phyloP scores from a whole-genome alignment of 2,113 vertebrate genomes.

The Tychaedon coryphoeus region DNA sequence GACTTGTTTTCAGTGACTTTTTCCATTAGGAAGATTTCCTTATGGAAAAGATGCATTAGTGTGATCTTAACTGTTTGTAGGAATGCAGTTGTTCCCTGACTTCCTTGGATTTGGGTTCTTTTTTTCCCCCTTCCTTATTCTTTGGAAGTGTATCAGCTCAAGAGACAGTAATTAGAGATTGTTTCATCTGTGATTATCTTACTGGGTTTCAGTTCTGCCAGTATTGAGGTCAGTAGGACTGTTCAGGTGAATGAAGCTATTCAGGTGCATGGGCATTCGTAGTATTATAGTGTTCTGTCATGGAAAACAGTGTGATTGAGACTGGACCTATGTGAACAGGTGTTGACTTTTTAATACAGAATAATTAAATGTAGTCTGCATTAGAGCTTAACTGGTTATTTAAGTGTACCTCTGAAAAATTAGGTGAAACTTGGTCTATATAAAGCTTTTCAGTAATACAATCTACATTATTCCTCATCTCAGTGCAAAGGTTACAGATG shows the following conservation, averaged over 20 bases:
- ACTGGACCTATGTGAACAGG: background rate
- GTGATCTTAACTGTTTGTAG: background rate
- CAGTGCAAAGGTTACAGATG: background rate
- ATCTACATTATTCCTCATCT: background rate
- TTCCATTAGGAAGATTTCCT: background rate
- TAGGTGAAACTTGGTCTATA: background rate
- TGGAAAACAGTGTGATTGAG: background rate
- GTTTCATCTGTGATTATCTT: background rate
- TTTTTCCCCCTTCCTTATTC: background rate
- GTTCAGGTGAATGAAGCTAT: background rate
- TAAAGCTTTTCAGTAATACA: background rate
- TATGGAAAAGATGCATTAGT: background rate
- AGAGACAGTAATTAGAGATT: background rate
- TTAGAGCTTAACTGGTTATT: background rate
- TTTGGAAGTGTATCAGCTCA: background rate
- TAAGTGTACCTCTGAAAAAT: background rate
- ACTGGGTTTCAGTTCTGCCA: background rate
- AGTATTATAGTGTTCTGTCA: background rate
- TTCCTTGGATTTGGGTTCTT: background rate
- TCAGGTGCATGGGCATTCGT: background rate
- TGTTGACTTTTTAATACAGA: background rate
- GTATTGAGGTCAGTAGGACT: background rate
- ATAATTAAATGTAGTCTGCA: background rate
- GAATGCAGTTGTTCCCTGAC: background rate
- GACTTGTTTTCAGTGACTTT: background rate